Base-by-base conservation (phyloP, 2,797 vertebrate species). In the Sebastes vulpes region DNA sequence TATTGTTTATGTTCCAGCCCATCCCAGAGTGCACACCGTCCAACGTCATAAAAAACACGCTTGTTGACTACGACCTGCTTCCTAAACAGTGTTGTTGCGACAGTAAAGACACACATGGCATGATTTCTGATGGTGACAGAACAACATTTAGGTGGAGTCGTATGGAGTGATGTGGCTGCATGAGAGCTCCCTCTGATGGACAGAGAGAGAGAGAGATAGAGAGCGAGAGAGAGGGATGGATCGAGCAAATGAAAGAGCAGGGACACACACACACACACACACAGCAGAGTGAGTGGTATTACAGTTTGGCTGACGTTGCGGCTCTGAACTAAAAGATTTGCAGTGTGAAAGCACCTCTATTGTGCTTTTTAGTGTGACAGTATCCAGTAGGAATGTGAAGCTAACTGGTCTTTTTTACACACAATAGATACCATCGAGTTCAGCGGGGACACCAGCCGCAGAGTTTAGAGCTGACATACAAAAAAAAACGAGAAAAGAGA, bases 311-410 rank as follows among this genome's bases (percentile, higher is more conserved):
- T 95, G 94, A 95, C 88, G 69, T 78, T 90, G 93, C 92, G 68
- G 76, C 85, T 89, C 84, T 87, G 83, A 92, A 92, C 85, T 75
- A 84, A 93, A 88, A 90, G 93, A 93, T 91, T 92, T 92, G 90
- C 88, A 82, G 87, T 90, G 92, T 92, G 90, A 93, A 94, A 92
- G 93, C 90, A 84, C 65, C 88, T 93, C 91, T 75, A 90, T 94
- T 95, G 93, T 94, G 71, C 68, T 82, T 75, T 86, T 81, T 79
- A 71, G 81, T 83, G 86, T 95, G 94, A 95, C 91, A 83, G 90
- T 90, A 93, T 92, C 89, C 80, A 85, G 81, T 61, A 90, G 94
- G 94, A 95, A 95, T 95, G 94, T 94, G 90, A 87, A 77, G 87
- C 87, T 82, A 90, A 92, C 90, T 63, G 86, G 75, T 70, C 78